Conservation (phyloP, 2,797 vertebrate species). For the Syngnathus acus region DNA sequence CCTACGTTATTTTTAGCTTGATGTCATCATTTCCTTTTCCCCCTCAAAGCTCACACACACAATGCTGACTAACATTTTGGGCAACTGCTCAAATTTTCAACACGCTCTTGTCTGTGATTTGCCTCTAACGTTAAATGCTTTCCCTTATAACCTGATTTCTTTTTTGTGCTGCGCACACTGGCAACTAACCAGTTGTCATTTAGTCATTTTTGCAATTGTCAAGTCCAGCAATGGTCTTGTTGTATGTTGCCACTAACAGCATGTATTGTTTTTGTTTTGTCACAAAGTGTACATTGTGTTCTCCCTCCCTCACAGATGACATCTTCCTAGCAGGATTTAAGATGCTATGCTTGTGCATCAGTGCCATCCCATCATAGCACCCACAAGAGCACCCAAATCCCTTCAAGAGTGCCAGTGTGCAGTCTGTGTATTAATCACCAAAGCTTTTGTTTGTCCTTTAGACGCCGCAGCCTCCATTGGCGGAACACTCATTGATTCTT, state of each 20-base stretch:
- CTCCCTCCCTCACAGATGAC: slow-evolving; percentile 54
- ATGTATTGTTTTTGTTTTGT: slow-evolving; percentile 55
- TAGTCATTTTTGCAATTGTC: slow-evolving; percentile 26
- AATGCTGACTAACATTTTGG: slow-evolving; percentile 5
- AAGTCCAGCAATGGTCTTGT: slow-evolving; percentile 32
- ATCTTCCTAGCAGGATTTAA: slow-evolving; percentile 41
- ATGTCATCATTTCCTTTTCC: not conserved
- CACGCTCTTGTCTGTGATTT: slow-evolving; percentile 13
- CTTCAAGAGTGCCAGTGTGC: slow-evolving; percentile 18
- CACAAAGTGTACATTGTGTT: slow-evolving; percentile 60
- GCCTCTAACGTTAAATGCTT: slow-evolving; percentile 4
- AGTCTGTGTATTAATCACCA: slow-evolving; percentile 36
- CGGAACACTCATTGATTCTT: slow-evolving; percentile 1
- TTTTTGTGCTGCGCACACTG: slow-evolving; percentile 2
- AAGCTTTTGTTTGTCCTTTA: slow-evolving; percentile 48
- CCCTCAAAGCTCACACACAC: slow-evolving; percentile 5
- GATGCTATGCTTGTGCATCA: slow-evolving; percentile 39
- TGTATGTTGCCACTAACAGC: slow-evolving; percentile 47
- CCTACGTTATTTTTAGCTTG: slow-evolving; percentile 8
- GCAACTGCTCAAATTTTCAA: slow-evolving; percentile 18
- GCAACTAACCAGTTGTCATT: slow-evolving; percentile 21
- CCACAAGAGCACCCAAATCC: slow-evolving; percentile 20
- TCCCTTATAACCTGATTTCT: not conserved
- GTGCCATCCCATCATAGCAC: slow-evolving; percentile 41
- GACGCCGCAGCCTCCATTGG: slow-evolving; percentile 10